Conservation (phyloP, 2,888 invertebrate genomes). For the Limulus polyphemus region DNA sequence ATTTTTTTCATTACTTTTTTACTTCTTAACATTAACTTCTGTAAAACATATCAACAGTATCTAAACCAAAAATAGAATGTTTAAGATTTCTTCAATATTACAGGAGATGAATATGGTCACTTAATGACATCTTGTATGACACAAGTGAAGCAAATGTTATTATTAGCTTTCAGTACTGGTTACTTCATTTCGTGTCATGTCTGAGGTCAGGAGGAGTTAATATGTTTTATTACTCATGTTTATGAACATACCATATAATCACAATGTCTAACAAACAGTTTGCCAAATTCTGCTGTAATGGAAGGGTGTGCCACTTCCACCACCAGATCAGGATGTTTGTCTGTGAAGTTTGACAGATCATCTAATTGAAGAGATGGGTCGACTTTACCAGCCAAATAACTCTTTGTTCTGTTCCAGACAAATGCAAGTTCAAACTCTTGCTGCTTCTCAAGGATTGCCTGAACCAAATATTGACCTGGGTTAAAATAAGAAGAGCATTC, state of each 20-base stretch:
- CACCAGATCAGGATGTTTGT: conserved; percentile 36
- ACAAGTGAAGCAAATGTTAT: too few species aligned
- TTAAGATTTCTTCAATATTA: too few species aligned
- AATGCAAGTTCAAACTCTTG: conserved; percentile 36
- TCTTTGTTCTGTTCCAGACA: conserved; percentile 39
- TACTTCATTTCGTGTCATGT: too few species aligned
- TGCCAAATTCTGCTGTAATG: conserved; percentile 39
- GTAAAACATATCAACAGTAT: too few species aligned
- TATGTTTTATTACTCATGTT: not conserved
- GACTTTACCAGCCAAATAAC: conserved; percentile 28
- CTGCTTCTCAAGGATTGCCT: conserved; percentile 29
- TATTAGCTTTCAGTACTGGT: too few species aligned
- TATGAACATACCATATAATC: conserved; percentile 40
- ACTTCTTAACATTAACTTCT: too few species aligned
- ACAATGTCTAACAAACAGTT: conserved; percentile 37
- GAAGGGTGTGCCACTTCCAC: conserved; percentile 46
- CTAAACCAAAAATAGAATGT: too few species aligned
- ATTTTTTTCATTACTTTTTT: too few species aligned
- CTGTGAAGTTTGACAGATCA: conserved; percentile 31
- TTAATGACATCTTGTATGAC: too few species aligned
- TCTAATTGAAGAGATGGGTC: conserved; percentile 30
- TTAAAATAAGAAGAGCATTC: conserved; percentile 5
- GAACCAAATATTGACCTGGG: conserved; percentile 37
- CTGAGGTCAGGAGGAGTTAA: too few species aligned
- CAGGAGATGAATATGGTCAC: too few species aligned